These are phyloP conservation scores for Mionectes olivaceus DNA, from an alignment of 2,797 vertebrate genomes.

Conservation along the genomic window DNA sequence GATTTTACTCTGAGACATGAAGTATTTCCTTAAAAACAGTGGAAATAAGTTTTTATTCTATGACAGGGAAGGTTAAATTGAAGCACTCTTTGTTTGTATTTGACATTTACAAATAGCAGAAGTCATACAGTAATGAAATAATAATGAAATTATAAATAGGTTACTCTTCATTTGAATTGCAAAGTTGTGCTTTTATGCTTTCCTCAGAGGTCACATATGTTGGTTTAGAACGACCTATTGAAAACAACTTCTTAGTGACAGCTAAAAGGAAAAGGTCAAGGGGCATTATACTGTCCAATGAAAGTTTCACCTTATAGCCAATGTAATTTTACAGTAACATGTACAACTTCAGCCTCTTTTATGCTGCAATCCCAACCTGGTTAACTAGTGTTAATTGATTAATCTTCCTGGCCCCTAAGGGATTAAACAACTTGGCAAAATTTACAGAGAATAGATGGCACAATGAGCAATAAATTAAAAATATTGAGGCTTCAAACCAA, in stretches of 20 bases:
- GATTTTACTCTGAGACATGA: slow-evolving; percentile 2
- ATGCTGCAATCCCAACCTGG: background rate
- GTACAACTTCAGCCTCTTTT: background rate
- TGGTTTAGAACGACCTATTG: background rate
- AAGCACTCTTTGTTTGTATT: background rate
- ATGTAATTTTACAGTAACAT: background rate
- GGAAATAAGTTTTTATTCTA: slow-evolving; percentile 11
- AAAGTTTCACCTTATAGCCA: background rate
- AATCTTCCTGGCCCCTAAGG: background rate
- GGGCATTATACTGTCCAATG: background rate
- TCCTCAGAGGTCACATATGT: background rate
- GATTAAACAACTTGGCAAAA: background rate
- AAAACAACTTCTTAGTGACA: background rate
- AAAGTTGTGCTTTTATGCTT: slow-evolving; percentile 26
- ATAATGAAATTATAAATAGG: slow-evolving; percentile 65
- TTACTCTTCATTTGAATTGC: slow-evolving; percentile 59
- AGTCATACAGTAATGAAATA: slow-evolving; percentile 42
- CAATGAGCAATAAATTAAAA: background rate
- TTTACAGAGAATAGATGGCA: background rate
- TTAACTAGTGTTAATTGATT: background rate
- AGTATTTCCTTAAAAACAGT: background rate
- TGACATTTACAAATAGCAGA: slow-evolving; percentile 55
- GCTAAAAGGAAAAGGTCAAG: background rate
- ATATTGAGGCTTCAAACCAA: background rate
- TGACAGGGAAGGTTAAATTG: slow-evolving; percentile 42